These are phyloP conservation scores for Athalia cordata DNA, from an alignment of 2,888 invertebrate species.

Conservation along the genomic window DNA sequence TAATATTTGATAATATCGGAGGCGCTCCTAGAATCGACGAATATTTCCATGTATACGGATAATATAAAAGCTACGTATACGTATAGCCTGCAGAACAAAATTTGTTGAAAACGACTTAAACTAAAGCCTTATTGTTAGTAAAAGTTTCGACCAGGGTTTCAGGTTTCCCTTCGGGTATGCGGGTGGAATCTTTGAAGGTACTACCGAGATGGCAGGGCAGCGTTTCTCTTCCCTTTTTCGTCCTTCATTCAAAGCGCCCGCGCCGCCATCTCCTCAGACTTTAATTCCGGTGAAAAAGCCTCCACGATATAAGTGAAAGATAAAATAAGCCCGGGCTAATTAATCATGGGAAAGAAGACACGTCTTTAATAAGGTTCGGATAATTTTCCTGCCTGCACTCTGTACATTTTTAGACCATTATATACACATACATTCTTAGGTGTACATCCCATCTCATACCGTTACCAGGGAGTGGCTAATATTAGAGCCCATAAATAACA, in stretches of 20 bases:
- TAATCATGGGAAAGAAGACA: conserved; percentile 47
- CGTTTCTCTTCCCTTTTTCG: background rate
- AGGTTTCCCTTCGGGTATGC: conserved; percentile 31
- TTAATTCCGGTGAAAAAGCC: conserved; percentile 40
- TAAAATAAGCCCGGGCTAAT: conserved; percentile 46
- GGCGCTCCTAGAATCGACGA: too few relatives aligned
- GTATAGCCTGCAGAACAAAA: background rate
- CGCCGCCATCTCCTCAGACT: conserved; percentile 1
- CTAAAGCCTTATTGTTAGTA: conserved; percentile 25
- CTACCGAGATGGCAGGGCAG: background rate
- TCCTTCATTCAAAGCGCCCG: background rate
- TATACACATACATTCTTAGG: background rate
- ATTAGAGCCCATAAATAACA: conserved; percentile 31
- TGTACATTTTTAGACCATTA: background rate
- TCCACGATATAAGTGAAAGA: conserved; percentile 40
- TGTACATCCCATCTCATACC: background rate
- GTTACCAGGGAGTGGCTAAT: conserved; percentile 36
- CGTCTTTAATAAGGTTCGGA: conserved; percentile 46
- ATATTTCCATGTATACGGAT: too few relatives aligned
- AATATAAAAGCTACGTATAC: background rate
- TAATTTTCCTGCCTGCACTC: conserved; percentile 42
- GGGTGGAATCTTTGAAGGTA: background rate
- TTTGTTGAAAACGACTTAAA: conserved; percentile 36
- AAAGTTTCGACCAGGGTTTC: conserved; percentile 36
- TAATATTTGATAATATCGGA: too few relatives aligned